Percentiles rank a stretch among this genome's conserved stretches.
phyloP scores from a whole-genome alignment of 2,113 vertebrate genomes.

The Cyanoramphus novaezelandiae region DNA sequence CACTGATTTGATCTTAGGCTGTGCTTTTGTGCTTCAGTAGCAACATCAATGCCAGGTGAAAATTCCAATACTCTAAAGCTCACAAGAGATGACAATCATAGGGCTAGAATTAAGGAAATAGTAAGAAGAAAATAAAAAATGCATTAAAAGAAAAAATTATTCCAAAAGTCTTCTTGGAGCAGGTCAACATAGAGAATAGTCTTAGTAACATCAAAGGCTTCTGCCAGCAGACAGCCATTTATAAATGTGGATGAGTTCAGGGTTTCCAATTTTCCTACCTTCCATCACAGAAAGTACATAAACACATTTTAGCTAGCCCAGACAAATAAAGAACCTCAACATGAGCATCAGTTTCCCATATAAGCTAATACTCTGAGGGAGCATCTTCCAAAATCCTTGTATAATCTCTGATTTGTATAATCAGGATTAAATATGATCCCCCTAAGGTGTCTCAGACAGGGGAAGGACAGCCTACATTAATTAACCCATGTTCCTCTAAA shows the following conservation, averaged over 20 bases:
- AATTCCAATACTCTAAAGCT: neutral
- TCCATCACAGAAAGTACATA: neutral
- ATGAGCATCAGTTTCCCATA: neutral
- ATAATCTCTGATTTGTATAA: too few relatives aligned
- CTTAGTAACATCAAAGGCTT: neutral
- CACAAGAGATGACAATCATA: neutral
- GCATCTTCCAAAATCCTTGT: neutral
- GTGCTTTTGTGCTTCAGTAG: neutral
- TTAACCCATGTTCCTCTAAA: neutral
- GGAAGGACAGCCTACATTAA: neutral
- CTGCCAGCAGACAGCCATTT: neutral
- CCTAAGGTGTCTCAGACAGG: neutral
- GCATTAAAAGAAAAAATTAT: neutral
- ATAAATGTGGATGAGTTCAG: neutral
- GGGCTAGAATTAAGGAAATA: neutral
- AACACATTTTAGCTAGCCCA: neutral
- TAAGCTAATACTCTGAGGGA: neutral
- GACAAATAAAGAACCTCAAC: neutral
- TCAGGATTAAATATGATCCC: neutral
- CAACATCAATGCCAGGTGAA: neutral
- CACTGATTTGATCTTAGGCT: neutral
- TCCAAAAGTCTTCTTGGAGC: neutral
- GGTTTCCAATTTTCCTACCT: neutral
- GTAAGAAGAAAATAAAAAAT: fast-evolving
- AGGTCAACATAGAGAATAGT: neutral